A percentile compares a stretch with the other conserved stretches of the same genome.
These are phyloP conservation scores for Andrena bicolor DNA, from an alignment of 2,888 invertebrate genomes.

Conservation along the genomic window DNA sequence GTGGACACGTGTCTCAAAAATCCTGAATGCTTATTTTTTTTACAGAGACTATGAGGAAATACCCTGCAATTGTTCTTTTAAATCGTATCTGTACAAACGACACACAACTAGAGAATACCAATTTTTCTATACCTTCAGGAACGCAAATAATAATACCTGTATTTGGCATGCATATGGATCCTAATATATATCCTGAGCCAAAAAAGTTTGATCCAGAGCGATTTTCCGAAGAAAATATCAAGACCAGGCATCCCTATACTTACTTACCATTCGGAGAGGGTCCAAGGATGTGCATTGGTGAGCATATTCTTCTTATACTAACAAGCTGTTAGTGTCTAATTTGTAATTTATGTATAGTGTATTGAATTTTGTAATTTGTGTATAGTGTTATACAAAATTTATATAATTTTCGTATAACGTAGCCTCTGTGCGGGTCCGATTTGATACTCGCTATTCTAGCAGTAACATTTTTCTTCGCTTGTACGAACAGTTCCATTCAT, in stretches of 20 bases:
- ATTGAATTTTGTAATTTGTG: background rate
- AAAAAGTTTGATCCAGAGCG: constrained; percentile 86
- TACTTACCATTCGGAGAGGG: constrained; percentile 81
- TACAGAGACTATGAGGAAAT: constrained; percentile 82
- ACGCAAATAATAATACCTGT: constrained; percentile 82
- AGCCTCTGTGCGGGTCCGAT: no score
- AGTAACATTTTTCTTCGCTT: no score
- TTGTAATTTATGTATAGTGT: background rate
- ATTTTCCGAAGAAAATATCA: constrained; percentile 82
- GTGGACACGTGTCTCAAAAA: no score
- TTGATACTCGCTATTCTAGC: no score
- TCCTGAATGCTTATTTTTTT: background rate
- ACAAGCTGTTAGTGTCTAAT: no score
- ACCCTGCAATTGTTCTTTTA: constrained; percentile 80
- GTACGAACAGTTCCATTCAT: background rate
- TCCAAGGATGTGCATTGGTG: constrained; percentile 80
- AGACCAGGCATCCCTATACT: constrained; percentile 73
- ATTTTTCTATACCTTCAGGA: constrained; percentile 74
- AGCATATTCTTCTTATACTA: background rate
- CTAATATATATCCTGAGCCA: constrained; percentile 85
- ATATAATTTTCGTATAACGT: no score
- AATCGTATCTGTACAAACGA: constrained; percentile 82
- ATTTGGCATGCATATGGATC: constrained; percentile 85
- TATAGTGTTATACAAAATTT: no score
- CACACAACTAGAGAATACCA: constrained; percentile 68